Evolutionary conservation across 2,888 invertebrate species (phyloP), one percentile per base, ranked within the genome.

Genomic region (Mellilla xanthometata): DNA sequence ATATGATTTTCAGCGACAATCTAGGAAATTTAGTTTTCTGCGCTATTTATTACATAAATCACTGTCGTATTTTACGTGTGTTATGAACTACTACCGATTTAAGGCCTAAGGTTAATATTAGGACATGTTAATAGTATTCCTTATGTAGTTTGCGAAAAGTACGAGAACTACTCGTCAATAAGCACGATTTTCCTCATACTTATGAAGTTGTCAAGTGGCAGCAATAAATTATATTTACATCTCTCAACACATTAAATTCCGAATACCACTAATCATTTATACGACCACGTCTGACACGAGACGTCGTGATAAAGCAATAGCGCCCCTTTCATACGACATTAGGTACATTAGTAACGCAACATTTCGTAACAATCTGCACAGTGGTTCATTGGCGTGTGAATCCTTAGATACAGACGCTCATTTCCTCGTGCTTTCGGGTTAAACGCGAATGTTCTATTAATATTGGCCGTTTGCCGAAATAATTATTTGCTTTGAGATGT

Each of bases 341-440:
- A 88, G 81, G 62, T 83, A 74, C 88, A 83, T 89, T 89, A 89
- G 84, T 86, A 72, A 85, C 87, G 81, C 77, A 85, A 87, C 89
- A 87, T 89, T 87, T 86, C 84, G 79, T 76, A 75, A 85, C 88
- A 88, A 89, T 89, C 89, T 88, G 89, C 76, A 74, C 76, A 58
- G 65, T 64, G 62, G 75, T 66, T 72, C 86, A 78, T 60, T 83
- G 78, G 85, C 79, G 86, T 88, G 88, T 89, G 86, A 89, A 88
- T 89, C 89, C 88, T 88, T 79, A 88, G 89, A 89, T 89, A 89
- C 86, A 87, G 85, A 61, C 76, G 75, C 82, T 86, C 85, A 87
- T 88, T 87, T 87, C 87, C 86, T 77, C 58, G 23, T 60, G 46
- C 62, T 66, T 69, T 60, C 69, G 72, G 68, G 72, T 77, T 77